Evolutionary conservation across 2,888 invertebrate genomes (phyloP).

Genomic region (Eudasyphora cyanicolor): DNA sequence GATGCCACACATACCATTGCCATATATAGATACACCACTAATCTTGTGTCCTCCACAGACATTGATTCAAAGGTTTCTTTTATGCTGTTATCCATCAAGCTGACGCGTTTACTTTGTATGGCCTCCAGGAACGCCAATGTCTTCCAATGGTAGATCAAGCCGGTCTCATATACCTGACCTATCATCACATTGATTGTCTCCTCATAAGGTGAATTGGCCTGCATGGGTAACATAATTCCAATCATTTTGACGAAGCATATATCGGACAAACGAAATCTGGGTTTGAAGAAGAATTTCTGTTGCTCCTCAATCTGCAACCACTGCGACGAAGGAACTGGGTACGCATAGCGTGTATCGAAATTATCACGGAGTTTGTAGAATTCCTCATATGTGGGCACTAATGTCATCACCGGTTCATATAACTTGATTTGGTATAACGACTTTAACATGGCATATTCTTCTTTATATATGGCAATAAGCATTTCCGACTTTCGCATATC

Average conservation of each 20-base stretch:
- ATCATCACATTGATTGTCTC: constrained; percentile 57
- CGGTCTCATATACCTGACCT: constrained; percentile 48
- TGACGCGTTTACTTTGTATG: constrained; percentile 42
- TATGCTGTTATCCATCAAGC: constrained; percentile 28
- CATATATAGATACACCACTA: constrained; percentile 46
- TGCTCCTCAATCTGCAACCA: constrained; percentile 61
- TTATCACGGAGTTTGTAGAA: constrained; percentile 55
- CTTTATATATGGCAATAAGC: constrained; percentile 40
- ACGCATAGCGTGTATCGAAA: constrained; percentile 62
- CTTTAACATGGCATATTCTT: constrained; percentile 7
- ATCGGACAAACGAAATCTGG: constrained; percentile 59
- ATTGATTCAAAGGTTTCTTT: constrained; percentile 51
- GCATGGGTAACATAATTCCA: constrained; percentile 55
- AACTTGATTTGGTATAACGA: background rate
- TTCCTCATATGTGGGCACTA: background rate
- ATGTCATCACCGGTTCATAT: constrained; percentile 3
- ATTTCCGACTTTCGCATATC: constrained; percentile 45
- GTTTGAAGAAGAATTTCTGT: constrained; percentile 60
- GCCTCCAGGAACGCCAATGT: constrained; percentile 53
- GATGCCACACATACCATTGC: background rate
- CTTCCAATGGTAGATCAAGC: constrained; percentile 62
- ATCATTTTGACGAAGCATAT: constrained; percentile 58
- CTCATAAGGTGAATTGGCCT: constrained; percentile 60
- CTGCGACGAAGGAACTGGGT: constrained; percentile 59
- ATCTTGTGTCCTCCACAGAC: constrained; percentile 56